phyloP scores from a whole-genome alignment of 2,888 invertebrate species.

The Tipula confusa region DNA sequence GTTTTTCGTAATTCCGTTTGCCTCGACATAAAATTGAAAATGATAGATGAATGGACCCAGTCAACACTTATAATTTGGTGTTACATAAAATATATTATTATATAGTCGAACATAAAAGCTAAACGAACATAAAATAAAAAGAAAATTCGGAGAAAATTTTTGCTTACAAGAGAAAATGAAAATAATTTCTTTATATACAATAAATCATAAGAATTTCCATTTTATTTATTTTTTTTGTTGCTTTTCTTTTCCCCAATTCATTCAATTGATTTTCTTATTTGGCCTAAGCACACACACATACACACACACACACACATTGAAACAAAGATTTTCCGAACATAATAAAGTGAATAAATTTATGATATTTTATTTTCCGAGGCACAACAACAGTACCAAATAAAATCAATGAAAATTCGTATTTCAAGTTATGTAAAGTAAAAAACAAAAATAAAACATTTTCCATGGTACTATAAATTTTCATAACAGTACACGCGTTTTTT shows the following conservation, averaged over 20 bases:
- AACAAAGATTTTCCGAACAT: neutral
- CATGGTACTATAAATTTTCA: neutral
- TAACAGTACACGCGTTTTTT: neutral
- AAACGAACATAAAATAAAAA: neutral
- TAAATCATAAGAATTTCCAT: neutral
- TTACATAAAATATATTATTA: too few species aligned
- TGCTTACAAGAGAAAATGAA: neutral
- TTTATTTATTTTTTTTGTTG: neutral
- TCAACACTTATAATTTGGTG: neutral
- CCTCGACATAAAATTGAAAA: neutral
- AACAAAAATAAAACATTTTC: neutral
- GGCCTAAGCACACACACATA: neutral
- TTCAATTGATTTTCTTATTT: neutral
- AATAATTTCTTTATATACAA: neutral
- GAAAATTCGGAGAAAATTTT: neutral
- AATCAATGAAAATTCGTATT: neutral
- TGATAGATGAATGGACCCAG: conserved; percentile 25
- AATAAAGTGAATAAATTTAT: conserved; percentile 12
- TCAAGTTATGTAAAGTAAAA: neutral
- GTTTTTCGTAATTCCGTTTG: too few species aligned
- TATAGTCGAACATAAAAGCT: neutral
- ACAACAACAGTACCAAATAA: neutral
- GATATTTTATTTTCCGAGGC: neutral
- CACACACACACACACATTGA: neutral
- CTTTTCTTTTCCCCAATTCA: neutral